Conservation (phyloP, 2,113 vertebrate species). For the Excalfactoria chinensis region DNA sequence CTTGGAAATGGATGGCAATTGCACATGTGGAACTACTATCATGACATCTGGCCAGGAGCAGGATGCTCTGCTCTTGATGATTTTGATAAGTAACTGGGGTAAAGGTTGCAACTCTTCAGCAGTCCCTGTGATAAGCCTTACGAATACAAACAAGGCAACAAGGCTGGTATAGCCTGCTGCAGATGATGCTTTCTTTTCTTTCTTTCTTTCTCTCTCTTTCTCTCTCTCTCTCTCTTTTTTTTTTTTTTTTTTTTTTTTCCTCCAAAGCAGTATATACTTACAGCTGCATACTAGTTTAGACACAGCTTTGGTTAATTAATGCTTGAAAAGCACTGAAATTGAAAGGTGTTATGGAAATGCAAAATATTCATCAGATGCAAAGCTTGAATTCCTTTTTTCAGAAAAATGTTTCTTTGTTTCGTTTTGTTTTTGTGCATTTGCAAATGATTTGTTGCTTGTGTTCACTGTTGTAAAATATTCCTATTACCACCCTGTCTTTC, state of each 20-base stretch:
- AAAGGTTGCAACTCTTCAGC: background rate
- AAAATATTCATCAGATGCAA: slow-evolving; percentile 50
- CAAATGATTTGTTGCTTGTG: slow-evolving; percentile 37
- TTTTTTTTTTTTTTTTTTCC: background rate
- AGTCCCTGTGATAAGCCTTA: background rate
- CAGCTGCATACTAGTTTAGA: slow-evolving; percentile 11
- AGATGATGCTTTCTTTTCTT: background rate
- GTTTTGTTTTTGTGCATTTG: background rate
- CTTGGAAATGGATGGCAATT: background rate
- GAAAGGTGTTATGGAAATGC: slow-evolving; percentile 47
- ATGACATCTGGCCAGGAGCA: background rate
- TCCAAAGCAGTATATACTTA: background rate
- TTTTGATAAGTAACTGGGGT: background rate
- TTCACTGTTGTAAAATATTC: slow-evolving; percentile 54
- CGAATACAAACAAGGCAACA: background rate
- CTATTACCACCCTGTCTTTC: slow-evolving; percentile 26
- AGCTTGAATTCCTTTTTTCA: slow-evolving; percentile 22
- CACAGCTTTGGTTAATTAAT: slow-evolving; percentile 6
- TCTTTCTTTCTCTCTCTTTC: background rate
- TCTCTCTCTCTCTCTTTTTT: no score
- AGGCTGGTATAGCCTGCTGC: background rate
- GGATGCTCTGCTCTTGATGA: background rate
- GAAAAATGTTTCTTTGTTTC: background rate
- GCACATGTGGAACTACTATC: background rate
- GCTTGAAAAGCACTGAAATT: slow-evolving; percentile 36